Percentiles rank a stretch among this genome's conserved stretches.
These are phyloP conservation scores for Tragulus kanchil DNA, from an alignment of 2,113 vertebrate genomes.

Conservation along the genomic window DNA sequence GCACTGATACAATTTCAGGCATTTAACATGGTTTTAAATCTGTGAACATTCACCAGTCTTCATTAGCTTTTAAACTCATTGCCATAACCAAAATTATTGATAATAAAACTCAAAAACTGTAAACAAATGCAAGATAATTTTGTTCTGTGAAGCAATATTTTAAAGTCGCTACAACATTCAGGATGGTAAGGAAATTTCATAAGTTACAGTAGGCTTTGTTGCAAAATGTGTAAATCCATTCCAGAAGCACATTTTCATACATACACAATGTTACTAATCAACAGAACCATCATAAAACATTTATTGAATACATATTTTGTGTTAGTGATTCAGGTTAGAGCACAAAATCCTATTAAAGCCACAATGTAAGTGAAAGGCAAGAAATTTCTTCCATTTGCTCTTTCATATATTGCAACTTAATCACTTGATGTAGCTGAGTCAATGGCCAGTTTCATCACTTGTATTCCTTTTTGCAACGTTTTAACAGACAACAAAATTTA, in stretches of 20 bases:
- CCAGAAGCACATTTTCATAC: neutral
- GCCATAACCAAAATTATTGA: neutral
- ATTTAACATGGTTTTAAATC: neutral
- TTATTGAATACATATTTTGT: neutral
- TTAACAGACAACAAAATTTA: neutral
- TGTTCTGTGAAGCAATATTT: neutral
- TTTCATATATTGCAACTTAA: neutral
- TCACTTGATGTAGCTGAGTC: neutral
- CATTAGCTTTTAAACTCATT: neutral
- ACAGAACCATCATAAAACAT: neutral
- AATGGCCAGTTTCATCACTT: neutral
- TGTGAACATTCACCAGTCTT: neutral
- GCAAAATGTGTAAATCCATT: neutral
- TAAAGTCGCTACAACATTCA: neutral
- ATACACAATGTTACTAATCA: conserved; percentile 1
- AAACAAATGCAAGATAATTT: neutral
- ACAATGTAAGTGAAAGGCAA: neutral
- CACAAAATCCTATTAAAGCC: neutral
- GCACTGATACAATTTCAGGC: neutral
- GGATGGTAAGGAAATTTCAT: neutral
- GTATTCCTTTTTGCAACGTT: neutral
- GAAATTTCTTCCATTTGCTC: neutral
- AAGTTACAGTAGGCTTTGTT: neutral
- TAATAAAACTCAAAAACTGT: neutral
- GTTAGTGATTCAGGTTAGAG: conserved; percentile 3